Evolutionary conservation across 2,113 vertebrate species (phyloP), one percentile per base, ranked within the genome.

Genomic region (Bucco capensis): DNA sequence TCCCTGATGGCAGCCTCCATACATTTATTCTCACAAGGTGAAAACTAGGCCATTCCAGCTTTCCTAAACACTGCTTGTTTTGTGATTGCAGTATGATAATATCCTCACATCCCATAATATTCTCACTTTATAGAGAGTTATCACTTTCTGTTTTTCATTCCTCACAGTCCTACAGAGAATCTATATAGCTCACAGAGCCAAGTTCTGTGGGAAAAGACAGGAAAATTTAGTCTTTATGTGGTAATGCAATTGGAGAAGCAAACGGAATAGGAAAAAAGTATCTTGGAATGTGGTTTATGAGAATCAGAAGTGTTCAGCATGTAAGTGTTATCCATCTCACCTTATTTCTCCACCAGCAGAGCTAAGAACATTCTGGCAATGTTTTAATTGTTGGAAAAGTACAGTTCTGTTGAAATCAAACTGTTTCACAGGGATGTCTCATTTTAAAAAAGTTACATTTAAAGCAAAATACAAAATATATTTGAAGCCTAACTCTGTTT

Each of bases 381-480:
- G 77, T 64, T 88, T 83, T 88, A 86, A 74, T 89, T 94, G 72
- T 91, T 95, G 79, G 53, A 88, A 91, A 92, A 90, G 88, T 83
- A 83, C 38, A 51, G 37, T 38, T 90, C 76, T 89, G 71, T 91
- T 88, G 87, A 91, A 93, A 92, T 71, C 72, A 92, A 93, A 89
- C 71, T 79, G 79, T 83, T 92, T 90, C 79, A 71, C 56, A 64
- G 28, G 72, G 91, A 88, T 77, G 40, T 56, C 24, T 88, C 38
- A 35, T 77, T 82, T 47, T 67, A 81, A 84, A 81, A 78, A 89
- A 64, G 24, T 67, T 83, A 67, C 25, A 17, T n/a, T n/a, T n/a
- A 23, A 74, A 83, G 69, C 80, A 90, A 93, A 88, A 90, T 31
- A 56, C 56, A 83, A 86, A 88, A 83, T 86, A 22, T 17, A 92